Evolutionary conservation across 1,140 invertebrate species (phyloP).

Genomic region (Drosophila sp.): DNA sequence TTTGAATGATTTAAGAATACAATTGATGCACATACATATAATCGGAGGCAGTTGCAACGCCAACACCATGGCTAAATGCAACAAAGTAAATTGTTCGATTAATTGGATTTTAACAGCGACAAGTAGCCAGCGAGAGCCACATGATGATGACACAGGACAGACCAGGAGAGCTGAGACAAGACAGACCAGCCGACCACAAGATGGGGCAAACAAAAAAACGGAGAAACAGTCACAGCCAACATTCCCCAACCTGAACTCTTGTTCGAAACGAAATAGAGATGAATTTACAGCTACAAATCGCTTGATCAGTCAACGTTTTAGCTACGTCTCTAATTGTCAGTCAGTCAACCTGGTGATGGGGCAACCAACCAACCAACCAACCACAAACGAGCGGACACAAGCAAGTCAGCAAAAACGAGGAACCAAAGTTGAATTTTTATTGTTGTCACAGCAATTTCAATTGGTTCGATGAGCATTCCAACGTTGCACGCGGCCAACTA

Average conservation of each 20-base stretch:
- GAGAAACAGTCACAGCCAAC: constrained; percentile 24
- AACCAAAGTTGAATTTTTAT: constrained; percentile 82
- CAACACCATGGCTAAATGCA: constrained; percentile 78
- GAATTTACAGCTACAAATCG: constrained; percentile 83
- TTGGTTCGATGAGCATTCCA: constrained; percentile 83
- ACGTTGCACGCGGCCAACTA: constrained; percentile 75
- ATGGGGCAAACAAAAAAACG: constrained; percentile 14
- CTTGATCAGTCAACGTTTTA: constrained; percentile 82
- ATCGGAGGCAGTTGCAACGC: constrained; percentile 29
- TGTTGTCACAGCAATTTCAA: constrained; percentile 83
- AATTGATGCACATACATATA: constrained; percentile 13
- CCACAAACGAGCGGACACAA: constrained; percentile 8
- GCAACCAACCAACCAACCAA: constrained; percentile 11
- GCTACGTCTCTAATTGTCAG: constrained; percentile 81
- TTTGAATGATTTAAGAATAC: constrained; percentile 10
- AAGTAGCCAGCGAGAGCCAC: constrained; percentile 56
- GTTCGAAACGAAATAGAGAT: constrained; percentile 75
- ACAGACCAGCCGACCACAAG: constrained; percentile 36
- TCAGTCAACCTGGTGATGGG: constrained; percentile 56
- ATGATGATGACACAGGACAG: constrained; percentile 32
- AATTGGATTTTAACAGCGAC: constrained; percentile 82
- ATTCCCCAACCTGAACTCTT: constrained; percentile 64
- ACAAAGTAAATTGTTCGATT: constrained; percentile 83
- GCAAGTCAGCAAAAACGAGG: constrained; percentile 56
- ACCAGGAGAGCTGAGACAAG: constrained; percentile 25